Percentiles rank a stretch among this genome's conserved stretches.
These are phyloP conservation scores for Sycophila texana DNA, from an alignment of 2,888 invertebrate genomes.

Conservation along the genomic window DNA sequence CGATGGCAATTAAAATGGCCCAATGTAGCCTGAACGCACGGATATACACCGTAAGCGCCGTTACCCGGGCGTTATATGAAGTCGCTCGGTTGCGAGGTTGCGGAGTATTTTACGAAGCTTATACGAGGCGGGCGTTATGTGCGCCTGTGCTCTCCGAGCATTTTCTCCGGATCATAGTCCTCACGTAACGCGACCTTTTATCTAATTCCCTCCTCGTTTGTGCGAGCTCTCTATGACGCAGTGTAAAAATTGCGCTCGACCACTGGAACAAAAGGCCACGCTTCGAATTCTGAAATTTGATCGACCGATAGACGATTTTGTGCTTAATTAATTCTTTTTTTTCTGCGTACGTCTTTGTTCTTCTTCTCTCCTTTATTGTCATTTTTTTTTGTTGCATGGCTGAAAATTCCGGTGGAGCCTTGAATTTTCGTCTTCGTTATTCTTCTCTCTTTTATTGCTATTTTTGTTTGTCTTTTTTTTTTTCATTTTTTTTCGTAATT, in stretches of 20 bases:
- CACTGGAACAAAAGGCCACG: neutral
- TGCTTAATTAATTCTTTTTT: too few species aligned
- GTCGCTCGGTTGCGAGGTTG: constrained; percentile 16
- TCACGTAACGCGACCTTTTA: constrained; percentile 49
- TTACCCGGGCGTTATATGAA: constrained; percentile 42
- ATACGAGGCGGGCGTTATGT: neutral
- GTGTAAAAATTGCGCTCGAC: neutral
- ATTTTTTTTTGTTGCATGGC: too few species aligned
- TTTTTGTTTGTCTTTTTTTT: neutral
- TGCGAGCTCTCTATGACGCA: neutral
- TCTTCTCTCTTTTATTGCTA: too few species aligned
- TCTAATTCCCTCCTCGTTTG: constrained; percentile 36
- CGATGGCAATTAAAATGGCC: too few species aligned
- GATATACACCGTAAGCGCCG: too few species aligned
- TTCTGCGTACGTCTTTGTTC: too few species aligned
- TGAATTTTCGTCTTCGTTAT: too few species aligned
- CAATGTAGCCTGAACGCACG: too few species aligned
- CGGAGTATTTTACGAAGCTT: constrained; percentile 25
- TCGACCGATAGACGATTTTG: too few species aligned
- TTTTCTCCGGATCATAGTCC: constrained; percentile 25
- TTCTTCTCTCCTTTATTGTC: too few species aligned
- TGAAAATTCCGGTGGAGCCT: too few species aligned
- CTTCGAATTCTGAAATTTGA: constrained; percentile 6
- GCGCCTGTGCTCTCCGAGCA: constrained; percentile 48
- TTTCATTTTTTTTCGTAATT: neutral